Conservation (phyloP, 2,888 invertebrate genomes). For the Margaritifera margaritifera region DNA sequence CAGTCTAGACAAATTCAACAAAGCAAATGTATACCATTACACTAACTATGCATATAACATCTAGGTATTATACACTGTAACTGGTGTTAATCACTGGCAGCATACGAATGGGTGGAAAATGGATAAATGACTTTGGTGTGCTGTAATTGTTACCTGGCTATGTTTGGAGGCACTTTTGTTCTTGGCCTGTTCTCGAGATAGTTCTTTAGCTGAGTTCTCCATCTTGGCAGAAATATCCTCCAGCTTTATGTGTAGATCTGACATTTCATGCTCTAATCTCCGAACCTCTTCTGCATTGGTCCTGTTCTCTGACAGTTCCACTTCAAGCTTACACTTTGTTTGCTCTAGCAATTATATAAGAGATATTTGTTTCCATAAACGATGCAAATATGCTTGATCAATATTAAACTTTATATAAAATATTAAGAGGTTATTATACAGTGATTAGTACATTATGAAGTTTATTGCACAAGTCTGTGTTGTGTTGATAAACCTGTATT, state of each 20-base stretch:
- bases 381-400: background rate
- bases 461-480: no score
- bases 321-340: constrained; percentile 43
- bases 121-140: constrained; percentile 54
- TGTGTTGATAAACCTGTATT: no score
- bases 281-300: constrained; percentile 45
- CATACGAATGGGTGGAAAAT: no score
- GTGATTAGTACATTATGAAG: no score
- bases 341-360: constrained; percentile 34
- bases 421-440: background rate
- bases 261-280: constrained; percentile 46
- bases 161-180: constrained; percentile 64
- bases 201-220: constrained; percentile 49
- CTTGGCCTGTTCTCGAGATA: constrained; percentile 62
- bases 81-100: no score
- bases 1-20: no score
- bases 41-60: no score
- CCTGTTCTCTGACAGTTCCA: constrained; percentile 52
- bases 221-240: constrained; percentile 52
- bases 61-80: no score
- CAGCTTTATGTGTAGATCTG: constrained; percentile 44
- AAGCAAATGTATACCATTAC: no score
- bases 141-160: constrained; percentile 64
- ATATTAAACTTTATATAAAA: background rate
- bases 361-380: background rate